Evolutionary conservation across 37 sponge, comb jelly and placozoan species (phyloP).

Genomic region (Crambe crambe): DNA sequence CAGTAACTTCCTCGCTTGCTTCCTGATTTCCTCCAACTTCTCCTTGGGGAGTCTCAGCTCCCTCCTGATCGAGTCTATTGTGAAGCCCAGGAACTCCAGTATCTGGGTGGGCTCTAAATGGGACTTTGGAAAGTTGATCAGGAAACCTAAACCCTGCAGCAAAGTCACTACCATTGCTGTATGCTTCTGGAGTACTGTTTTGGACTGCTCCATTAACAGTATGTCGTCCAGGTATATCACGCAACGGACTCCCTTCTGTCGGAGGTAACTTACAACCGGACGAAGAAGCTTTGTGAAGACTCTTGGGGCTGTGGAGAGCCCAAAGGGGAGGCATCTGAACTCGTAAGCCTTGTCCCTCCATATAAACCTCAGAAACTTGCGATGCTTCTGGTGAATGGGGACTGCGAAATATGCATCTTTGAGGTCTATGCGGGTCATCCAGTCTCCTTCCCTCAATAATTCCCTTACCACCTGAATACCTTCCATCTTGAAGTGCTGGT

Average conservation of each 20-base stretch:
- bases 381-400: neutral
- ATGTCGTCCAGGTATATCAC: neutral
- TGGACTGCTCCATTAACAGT: neutral
- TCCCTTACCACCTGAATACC: neutral
- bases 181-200: neutral
- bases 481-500: no score
- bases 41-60: neutral
- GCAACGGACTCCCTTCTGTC: neutral
- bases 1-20: neutral
- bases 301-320: neutral
- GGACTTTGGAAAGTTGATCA: slow-evolving; percentile 2
- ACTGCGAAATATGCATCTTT: no score
- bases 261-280: neutral
- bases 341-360: slow-evolving; percentile 4
- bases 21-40: slow-evolving; percentile 1
- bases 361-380: slow-evolving; percentile 7
- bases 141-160: neutral
- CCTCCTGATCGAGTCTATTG: neutral
- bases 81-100: neutral
- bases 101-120: neutral
- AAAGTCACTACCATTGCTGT: neutral
- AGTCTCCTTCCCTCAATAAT: slow-evolving; percentile 6
- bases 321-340: slow-evolving; percentile 10
- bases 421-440: neutral
- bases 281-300: neutral